Evolutionary conservation across 2,113 vertebrate species (phyloP).

Genomic region (Catharus minimus): DNA sequence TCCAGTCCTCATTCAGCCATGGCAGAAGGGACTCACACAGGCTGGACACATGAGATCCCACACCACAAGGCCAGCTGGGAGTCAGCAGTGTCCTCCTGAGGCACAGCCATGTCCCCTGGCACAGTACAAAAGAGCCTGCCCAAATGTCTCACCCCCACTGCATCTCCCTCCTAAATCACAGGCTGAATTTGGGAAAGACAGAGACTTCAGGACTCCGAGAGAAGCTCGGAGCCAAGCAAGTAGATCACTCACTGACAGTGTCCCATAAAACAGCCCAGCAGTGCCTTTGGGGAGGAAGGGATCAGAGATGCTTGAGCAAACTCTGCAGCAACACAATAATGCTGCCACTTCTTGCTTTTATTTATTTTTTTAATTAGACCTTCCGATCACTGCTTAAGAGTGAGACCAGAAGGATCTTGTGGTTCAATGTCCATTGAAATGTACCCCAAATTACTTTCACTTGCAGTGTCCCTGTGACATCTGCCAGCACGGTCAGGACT

Average conservation of each 20-base stretch:
- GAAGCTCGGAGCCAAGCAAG: neutral
- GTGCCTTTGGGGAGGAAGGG: neutral
- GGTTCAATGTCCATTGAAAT: neutral
- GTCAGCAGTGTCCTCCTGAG: accelerated
- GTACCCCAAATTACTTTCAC: neutral
- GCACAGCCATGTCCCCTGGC: neutral
- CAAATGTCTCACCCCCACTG: accelerated
- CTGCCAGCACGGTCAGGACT: accelerated
- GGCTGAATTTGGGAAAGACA: neutral
- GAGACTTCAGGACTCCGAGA: neutral
- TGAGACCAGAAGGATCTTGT: neutral
- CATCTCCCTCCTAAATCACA: neutral
- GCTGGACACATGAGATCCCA: accelerated
- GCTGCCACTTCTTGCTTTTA: neutral
- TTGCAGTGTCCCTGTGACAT: neutral
- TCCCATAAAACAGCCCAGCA: neutral
- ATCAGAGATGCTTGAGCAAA: neutral
- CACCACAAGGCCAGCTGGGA: accelerated
- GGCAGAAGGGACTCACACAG: neutral
- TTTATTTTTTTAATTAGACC: neutral
- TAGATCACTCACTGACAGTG: constrained; percentile 15
- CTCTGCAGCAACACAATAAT: neutral
- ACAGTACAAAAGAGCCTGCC: neutral
- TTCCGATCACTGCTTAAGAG: neutral
- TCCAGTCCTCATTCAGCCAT: accelerated